These are phyloP conservation scores for Falco punctatus DNA, from an alignment of 2,113 vertebrate genomes.

Conservation along the genomic window DNA sequence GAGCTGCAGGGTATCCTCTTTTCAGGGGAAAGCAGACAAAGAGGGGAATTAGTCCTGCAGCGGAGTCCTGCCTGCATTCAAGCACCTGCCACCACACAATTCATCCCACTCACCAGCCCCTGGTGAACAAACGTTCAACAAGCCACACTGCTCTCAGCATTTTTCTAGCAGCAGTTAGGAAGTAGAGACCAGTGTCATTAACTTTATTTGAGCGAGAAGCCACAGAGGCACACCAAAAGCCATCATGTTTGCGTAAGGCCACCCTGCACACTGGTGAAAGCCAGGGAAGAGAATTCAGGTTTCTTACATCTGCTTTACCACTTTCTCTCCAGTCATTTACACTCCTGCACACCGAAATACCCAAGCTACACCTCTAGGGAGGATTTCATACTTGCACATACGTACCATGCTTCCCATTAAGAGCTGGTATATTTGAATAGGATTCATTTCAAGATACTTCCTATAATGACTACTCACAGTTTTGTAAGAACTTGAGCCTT, in stretches of 20 bases:
- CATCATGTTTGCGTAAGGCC: fast-evolving
- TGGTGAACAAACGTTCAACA: not conserved
- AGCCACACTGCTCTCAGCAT: not conserved
- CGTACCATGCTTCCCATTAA: not conserved
- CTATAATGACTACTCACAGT: constrained; percentile 76
- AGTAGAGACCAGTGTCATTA: not conserved
- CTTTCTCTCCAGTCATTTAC: not conserved
- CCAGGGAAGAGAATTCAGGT: not conserved
- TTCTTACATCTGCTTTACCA: not conserved
- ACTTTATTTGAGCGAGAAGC: not conserved
- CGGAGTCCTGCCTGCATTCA: not conserved
- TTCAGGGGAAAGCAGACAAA: not conserved
- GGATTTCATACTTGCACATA: not conserved
- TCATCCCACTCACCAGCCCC: not conserved
- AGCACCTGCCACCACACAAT: not conserved
- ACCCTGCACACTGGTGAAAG: fast-evolving
- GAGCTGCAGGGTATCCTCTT: not conserved
- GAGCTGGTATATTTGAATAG: not conserved
- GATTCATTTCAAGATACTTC: not conserved
- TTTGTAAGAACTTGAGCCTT: constrained; percentile 88
- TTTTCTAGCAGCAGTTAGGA: not conserved
- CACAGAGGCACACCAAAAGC: not conserved
- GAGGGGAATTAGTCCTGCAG: not conserved
- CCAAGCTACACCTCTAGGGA: not conserved
- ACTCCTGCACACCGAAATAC: too few relatives aligned